phyloP scores from a whole-genome alignment of 1,140 invertebrate genomes.

The Drosophila subobscura region DNA sequence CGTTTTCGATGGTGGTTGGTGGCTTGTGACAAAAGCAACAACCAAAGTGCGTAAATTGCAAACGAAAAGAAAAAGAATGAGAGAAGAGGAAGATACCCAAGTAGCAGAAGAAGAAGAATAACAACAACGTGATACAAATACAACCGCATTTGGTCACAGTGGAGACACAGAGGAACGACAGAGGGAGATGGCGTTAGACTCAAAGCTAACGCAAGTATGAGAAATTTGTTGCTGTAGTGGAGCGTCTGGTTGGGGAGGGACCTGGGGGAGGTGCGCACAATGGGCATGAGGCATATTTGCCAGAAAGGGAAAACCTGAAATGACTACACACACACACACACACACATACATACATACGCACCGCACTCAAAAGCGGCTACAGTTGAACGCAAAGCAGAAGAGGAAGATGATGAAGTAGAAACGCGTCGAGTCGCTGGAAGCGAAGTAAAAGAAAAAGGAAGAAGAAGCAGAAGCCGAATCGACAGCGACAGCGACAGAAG shows the following conservation, averaged over 20 bases:
- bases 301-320: constrained; percentile 81
- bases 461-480: constrained; percentile 51
- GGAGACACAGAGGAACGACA: constrained; percentile 13
- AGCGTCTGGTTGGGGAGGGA: constrained; percentile 2
- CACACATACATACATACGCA: too few species aligned
- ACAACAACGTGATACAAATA: too few species aligned
- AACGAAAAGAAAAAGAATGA: constrained; percentile 13
- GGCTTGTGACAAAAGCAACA: constrained; percentile 7
- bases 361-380: neutral
- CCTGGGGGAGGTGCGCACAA: constrained; percentile 26
- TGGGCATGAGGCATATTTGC: constrained; percentile 51
- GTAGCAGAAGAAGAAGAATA: too few species aligned
- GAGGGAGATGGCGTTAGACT: constrained; percentile 15
- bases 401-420: constrained; percentile 48
- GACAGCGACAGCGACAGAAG: neutral
- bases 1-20: neutral
- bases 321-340: constrained; percentile 43
- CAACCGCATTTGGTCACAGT: neutral
- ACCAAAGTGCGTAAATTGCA: constrained; percentile 43
- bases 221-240: constrained; percentile 13
- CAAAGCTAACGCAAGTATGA: constrained; percentile 41
- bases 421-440: constrained; percentile 7
- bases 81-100: too few species aligned
- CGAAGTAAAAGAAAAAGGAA: constrained; percentile 42
- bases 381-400: constrained; percentile 34